Evolutionary conservation across 1,140 invertebrate genomes (phyloP), one percentile per base, ranked within the genome.

Genomic region (Ditylenchus dipsaci): DNA sequence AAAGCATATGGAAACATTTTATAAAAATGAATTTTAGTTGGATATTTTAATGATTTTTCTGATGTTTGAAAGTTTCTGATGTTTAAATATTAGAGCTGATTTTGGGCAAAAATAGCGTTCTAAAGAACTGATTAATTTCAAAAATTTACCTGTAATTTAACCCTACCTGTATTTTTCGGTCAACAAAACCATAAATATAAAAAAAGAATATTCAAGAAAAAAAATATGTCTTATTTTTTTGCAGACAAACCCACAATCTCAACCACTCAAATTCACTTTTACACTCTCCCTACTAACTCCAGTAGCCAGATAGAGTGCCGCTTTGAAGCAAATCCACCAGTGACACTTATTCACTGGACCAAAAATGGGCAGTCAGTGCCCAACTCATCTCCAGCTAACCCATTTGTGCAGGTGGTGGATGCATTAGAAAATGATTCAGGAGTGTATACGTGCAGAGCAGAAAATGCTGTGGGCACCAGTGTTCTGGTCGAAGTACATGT

Each of bases 241-340:
- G 63, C 43, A 80, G 78, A 82, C 62, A 60, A 65, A n/a, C 79
- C 78, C 0, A 72, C 82, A 74, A 30, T 76, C 17, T 64, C 59
- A 1, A 15, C 71, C 17, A 53, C 26, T 15, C 80, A 68, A 23
- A 60, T 58, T 15, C 63, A 68, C 7, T 67, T 82, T 19, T 45
- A 71, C 23, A 71, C 77, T 0, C 19, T 81, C 5, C 67, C 27
- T n/a, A 45, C 56, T 1, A 70, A 71, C 60, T 63, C 29, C 38
- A 67, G 63, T 42, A 66, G 60, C 23, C 57, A 73, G 8, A 43
- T 81, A 3, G 45, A 68, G 9, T 82, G 78, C 56, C 63, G 65
- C 15, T 59, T 81, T 1, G 66, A 69, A 17, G 78, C 79, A 15
- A 81, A 81, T 75, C 79, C 79, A 42, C 42, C 67, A 23, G 65